phyloP scores from a whole-genome alignment of 2,113 vertebrate species.

The Candoia aspera region DNA sequence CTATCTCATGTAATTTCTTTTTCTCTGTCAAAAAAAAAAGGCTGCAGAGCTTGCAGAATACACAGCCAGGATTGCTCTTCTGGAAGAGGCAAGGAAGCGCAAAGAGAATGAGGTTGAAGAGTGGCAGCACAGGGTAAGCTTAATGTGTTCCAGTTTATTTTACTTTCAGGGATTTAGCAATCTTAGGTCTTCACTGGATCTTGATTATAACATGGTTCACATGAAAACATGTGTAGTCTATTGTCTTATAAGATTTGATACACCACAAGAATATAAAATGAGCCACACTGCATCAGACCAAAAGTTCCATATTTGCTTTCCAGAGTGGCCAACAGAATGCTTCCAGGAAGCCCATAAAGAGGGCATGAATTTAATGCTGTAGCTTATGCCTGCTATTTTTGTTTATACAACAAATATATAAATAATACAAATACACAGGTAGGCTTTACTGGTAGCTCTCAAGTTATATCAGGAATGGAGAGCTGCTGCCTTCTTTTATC shows the following conservation, averaged over 20 bases:
- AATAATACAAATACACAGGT: neutral
- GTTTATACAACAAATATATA: neutral
- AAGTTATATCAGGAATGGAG: too few species aligned
- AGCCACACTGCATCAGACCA: neutral
- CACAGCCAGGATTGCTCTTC: conserved; percentile 83
- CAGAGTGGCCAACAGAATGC: neutral
- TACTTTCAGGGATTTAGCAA: neutral
- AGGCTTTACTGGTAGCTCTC: too few species aligned
- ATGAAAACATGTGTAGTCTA: neutral
- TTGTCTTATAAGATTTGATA: neutral
- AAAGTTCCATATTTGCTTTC: neutral
- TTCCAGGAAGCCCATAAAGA: neutral
- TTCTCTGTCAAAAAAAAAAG: conserved; percentile 62
- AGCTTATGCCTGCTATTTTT: neutral
- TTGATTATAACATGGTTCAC: neutral
- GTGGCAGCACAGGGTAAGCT: conserved; percentile 89
- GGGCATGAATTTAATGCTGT: neutral
- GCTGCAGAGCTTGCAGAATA: conserved; percentile 89
- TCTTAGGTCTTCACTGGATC: neutral
- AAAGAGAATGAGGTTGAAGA: conserved; percentile 88
- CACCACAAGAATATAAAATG: neutral
- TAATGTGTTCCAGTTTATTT: neutral
- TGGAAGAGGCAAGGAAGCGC: conserved; percentile 86
- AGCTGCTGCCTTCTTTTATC: too few species aligned
- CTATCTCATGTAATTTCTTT: neutral